Evolutionary conservation across 1,140 invertebrate species (phyloP), one percentile per base, ranked within the genome.

Genomic region (Drosophila pandora): DNA sequence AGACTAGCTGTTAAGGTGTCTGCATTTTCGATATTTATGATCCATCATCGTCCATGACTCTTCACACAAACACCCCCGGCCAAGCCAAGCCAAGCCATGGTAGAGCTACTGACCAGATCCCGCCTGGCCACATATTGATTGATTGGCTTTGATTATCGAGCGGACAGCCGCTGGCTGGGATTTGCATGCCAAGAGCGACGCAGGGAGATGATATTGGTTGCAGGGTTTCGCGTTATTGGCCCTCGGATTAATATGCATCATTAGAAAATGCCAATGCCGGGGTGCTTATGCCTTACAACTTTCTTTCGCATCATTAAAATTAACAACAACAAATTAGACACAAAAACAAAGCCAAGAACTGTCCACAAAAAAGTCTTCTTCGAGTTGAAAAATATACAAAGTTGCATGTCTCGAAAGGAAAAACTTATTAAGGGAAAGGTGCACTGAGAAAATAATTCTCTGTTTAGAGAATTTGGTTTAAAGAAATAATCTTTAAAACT

Each of bases 261-360:
- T 70, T 70, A 70, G 67, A 69, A 70, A 69, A 57, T 70, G 32
- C 52, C 64, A 57, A 21, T 32, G 64, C 39, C 8, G 10, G 22
- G 28, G 3, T 9, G 17, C 8, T 13, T 7, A 6, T 30, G n/a
- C 17, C 1, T 55, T 34, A 50, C 52, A 57, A 69, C 67, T 70
- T 70, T 70, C 67, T 70, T 70, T 70, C 25, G 52, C 64, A 70
- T 70, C 67, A 70, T 70, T 70, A 70, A 70, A 69, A 55, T 70
- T 47, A 69, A 69, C 54, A 39, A 32, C 63, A 69, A 57, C 64
- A 69, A 70, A 70, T 70, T 70, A 49, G 67, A 21, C 32, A 34
- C 28, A 43, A 34, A 67, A 67, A 67, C 25, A 50, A 43, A 21
- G 21, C 22, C 7, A 57, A 69, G 67, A 70, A 70, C 64, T 70